A percentile compares a stretch with the other conserved stretches of the same genome.
phyloP scores from a whole-genome alignment of 2,113 vertebrate species.

The Abramis brama region DNA sequence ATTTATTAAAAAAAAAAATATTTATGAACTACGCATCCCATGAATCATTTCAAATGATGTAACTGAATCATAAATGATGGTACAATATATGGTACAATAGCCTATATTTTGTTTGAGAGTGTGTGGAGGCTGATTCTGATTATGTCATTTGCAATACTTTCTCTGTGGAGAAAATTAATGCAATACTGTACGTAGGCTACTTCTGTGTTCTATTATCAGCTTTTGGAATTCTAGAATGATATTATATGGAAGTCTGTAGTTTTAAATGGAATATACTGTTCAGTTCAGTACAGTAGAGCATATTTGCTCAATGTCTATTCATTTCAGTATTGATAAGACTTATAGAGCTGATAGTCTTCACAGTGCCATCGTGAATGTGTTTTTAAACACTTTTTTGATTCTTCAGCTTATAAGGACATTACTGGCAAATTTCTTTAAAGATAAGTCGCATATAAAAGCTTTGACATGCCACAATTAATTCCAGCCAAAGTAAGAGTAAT shows the following conservation, averaged over 20 bases:
- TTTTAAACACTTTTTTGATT: too few species aligned
- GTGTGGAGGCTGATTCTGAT: too few species aligned
- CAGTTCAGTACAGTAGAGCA: not conserved
- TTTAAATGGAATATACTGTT: not conserved
- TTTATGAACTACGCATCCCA: not conserved
- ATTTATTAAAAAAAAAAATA: too few species aligned
- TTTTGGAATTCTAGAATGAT: too few species aligned
- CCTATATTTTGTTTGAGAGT: too few species aligned
- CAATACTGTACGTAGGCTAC: not conserved
- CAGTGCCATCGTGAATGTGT: too few species aligned
- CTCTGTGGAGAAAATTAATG: not conserved
- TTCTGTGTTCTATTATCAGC: not conserved
- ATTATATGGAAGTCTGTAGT: not conserved
- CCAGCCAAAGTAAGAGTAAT: not conserved
- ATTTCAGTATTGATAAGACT: too few species aligned
- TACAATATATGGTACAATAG: not conserved
- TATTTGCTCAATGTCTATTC: too few species aligned
- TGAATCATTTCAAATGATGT: not conserved
- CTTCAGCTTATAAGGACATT: too few species aligned
- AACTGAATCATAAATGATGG: not conserved
- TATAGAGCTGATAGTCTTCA: too few species aligned
- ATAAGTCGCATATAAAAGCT: not conserved
- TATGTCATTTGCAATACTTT: not conserved
- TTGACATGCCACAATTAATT: not conserved
- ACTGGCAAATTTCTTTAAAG: not conserved